Base-by-base conservation (phyloP, 64 coral and sea anemone genomes). In the Exaiptasia diaphana region DNA sequence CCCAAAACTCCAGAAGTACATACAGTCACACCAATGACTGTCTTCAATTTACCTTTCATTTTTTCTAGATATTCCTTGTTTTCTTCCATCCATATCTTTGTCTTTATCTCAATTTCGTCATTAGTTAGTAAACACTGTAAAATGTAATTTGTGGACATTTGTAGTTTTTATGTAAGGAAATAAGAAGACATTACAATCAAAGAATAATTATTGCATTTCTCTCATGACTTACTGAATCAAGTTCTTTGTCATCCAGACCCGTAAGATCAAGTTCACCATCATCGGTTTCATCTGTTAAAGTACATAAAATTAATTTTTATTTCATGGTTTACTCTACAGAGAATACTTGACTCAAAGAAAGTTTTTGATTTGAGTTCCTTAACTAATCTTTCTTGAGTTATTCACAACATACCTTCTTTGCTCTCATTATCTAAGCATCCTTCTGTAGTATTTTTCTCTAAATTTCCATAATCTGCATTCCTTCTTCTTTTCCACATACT, bases 21-120 rank as follows among this genome's bases (percentile, higher is more conserved):
- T 26, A 34, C 20, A 28, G 5, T 50, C 43, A 46, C 43, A 46
- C 43, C 15, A 46, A 6, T 46, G 5, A 46, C 43, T 8, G 38
- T 35, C 14, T 38, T 15, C 18, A 12, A 10, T 10, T 46, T 61
- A 99, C 95, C 95, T 85, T 93, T 99, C 53, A 79, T 52, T 50
- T 89, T 99, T 88, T 99, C 80, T 13, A 99, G 70, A 56, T 99
- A 99, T 0, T 99, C 95, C 63, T 71, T 99, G 61, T 99, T 99
- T 89, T 99, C 95, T 25, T 99, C 95, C 95, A 99, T 99, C 95
- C 95, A 99, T 12, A 99, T 58, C 52, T 93, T 99, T 15, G 95
- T 99, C 70, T 99, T 99, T 30, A 99, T 62, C 46, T 93, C 81
- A 31, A 99, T 83, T 80, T 99, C 95, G n/a, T 55, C 58, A 28